Evolutionary conservation across 1,140 invertebrate genomes (phyloP), one percentile per base, ranked within the genome.

Genomic region (Drosophila kurseongensis): DNA sequence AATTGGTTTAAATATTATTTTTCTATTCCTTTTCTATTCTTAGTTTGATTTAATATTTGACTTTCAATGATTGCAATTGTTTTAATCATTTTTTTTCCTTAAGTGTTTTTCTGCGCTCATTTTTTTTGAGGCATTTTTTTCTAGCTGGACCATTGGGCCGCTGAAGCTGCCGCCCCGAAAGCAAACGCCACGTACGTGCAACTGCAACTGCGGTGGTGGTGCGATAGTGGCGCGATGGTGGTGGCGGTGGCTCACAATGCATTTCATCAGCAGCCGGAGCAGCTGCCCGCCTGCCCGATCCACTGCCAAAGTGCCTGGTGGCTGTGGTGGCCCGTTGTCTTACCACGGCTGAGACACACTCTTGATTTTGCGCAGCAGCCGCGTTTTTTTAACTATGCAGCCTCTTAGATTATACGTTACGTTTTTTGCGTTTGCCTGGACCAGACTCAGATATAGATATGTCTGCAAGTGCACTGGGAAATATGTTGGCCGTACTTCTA

Each of bases 391-490:
- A 18, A 12, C 27, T 32, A 48, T 41, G 27, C 23, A 65, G 69
- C 71, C 78, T 63, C 79, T 52, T 80, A 88, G 83, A 88, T 88
- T 88, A 88, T 88, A 88, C 79, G 82, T 86, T 86, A 77, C 75
- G 83, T 83, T 63, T 59, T 32, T 75, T 83, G 84, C 80, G 84
- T 86, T 89, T 69, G 83, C 72, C 66, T 68, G 76, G 75, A 79
- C 84, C 59, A 69, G 41, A 55, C 75, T 42, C 29, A 75, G 67
- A 61, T 60, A 84, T 55, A 79, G 85, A 76, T 74, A 88, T 63
- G 74, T 81, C 77, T 79, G 58, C 50, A 58, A 55, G 47, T 67
- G 75, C 63, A 77, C 73, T 68, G 42, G 9, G 8, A 42, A 65
- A 57, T 9, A 9, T 29, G 8, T 48, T n/a, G 0, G 13, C 12